These are phyloP conservation scores for Villa cingulata DNA, from an alignment of 2,888 invertebrate species.

Conservation along the genomic window DNA sequence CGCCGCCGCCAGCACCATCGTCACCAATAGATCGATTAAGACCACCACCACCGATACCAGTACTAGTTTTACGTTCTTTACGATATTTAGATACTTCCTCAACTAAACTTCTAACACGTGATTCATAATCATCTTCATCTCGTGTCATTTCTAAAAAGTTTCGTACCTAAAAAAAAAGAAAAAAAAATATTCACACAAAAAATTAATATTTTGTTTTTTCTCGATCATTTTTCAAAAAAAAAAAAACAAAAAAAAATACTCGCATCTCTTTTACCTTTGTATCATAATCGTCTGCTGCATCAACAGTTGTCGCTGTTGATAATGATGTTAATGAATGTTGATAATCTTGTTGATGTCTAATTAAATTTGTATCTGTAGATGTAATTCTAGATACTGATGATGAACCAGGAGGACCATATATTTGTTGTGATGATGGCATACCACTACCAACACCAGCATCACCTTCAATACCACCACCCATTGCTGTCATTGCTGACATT, in stretches of 20 bases:
- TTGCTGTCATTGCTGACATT: not conserved
- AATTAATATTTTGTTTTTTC: not conserved
- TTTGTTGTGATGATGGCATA: no score
- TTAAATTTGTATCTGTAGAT: no score
- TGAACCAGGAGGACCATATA: no score
- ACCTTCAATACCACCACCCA: not conserved
- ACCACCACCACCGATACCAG: no score
- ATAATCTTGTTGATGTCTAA: no score
- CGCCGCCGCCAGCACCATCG: no score
- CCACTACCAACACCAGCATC: no score
- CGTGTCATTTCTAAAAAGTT: slow-evolving; percentile 66
- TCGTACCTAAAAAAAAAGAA: slow-evolving; percentile 38
- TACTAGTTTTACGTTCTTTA: slow-evolving; percentile 50
- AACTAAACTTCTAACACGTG: slow-evolving; percentile 72
- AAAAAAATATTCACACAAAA: not conserved
- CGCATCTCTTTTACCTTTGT: slow-evolving; percentile 37
- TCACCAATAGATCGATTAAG: no score
- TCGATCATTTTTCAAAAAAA: no score
- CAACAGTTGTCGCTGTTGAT: not conserved
- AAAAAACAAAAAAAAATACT: not conserved
- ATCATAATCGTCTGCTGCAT: slow-evolving; percentile 44
- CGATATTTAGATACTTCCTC: slow-evolving; percentile 73
- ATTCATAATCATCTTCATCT: slow-evolving; percentile 74
- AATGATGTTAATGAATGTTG: no score
- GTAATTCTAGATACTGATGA: no score